These are phyloP conservation scores for Orthonychiurus folsomi DNA, from an alignment of 2,888 invertebrate species.

Conservation along the genomic window DNA sequence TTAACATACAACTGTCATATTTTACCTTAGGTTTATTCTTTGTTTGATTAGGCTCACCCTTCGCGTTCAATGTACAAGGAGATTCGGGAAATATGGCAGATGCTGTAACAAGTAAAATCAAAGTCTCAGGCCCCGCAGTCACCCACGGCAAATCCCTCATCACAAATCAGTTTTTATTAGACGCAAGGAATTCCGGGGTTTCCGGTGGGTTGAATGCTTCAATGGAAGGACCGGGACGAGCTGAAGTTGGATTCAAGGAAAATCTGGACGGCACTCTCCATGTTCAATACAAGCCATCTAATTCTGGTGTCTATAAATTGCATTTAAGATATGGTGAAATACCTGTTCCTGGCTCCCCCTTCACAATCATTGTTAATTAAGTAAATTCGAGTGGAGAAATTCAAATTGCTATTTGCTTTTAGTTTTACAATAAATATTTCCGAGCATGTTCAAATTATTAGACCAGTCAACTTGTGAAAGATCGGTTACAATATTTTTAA, in stretches of 20 bases:
- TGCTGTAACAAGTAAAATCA: constrained; percentile 31
- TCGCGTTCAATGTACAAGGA: constrained; percentile 32
- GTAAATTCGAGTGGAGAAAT: no score
- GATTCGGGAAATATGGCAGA: constrained; percentile 26
- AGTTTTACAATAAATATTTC: no score
- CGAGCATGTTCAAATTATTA: no score
- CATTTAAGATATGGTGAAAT: constrained; percentile 37
- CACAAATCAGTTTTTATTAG: constrained; percentile 38
- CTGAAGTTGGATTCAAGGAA: constrained; percentile 39
- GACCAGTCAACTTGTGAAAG: no score
- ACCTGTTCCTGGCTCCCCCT: constrained; percentile 34
- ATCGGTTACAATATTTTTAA: no score
- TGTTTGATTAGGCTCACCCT: constrained; percentile 21
- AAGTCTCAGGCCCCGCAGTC: constrained; percentile 30
- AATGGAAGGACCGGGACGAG: constrained; percentile 39
- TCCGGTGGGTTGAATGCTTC: constrained; percentile 38
- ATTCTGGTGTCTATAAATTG: constrained; percentile 35
- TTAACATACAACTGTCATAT: neutral
- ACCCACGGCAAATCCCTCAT: constrained; percentile 32
- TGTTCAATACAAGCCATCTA: constrained; percentile 38
- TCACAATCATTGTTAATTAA: constrained; percentile 34
- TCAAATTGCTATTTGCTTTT: no score
- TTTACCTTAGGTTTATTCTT: no score
- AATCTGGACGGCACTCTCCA: constrained; percentile 31
- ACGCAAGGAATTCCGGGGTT: constrained; percentile 35